Conservation (phyloP, 2,888 invertebrate genomes). For the Horisme vitalbata region DNA sequence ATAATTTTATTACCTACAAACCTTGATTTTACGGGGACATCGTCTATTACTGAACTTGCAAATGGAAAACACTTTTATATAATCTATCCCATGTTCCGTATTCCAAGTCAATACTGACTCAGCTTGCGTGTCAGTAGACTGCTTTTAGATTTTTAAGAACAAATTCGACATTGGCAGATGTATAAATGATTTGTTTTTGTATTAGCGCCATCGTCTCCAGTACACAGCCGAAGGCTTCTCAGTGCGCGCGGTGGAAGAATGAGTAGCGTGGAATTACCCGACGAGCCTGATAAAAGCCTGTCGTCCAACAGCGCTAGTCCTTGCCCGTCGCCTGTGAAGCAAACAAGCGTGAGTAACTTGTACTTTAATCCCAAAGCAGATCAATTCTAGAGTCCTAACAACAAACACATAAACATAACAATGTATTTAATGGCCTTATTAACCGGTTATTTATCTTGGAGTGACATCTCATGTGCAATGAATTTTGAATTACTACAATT, state of each 20-base stretch:
- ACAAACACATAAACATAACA: too few species aligned
- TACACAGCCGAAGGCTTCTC: constrained; percentile 91
- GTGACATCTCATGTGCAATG: too few species aligned
- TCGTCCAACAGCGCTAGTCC: constrained; percentile 97
- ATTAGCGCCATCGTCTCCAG: constrained; percentile 95
- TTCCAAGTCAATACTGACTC: too few species aligned
- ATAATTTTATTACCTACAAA: too few species aligned
- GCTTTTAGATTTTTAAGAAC: background rate
- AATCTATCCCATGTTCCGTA: too few species aligned
- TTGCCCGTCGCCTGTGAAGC: constrained; percentile 92
- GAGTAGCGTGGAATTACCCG: constrained; percentile 96
- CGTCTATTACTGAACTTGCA: constrained; percentile 14
- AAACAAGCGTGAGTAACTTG: constrained; percentile 63
- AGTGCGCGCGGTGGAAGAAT: constrained; percentile 93
- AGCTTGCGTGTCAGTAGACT: too few species aligned
- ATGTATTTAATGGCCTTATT: too few species aligned
- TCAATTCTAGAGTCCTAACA: too few species aligned
- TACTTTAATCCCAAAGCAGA: background rate
- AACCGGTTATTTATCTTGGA: too few species aligned
- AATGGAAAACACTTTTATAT: background rate
- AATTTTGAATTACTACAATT: too few species aligned
- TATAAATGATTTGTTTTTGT: too few species aligned
- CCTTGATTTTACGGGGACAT: constrained; percentile 2
- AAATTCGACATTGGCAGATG: background rate
- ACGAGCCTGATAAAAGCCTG: constrained; percentile 93